Base-by-base conservation (phyloP, 2,797 vertebrate species). In the Syngnathus acus region DNA sequence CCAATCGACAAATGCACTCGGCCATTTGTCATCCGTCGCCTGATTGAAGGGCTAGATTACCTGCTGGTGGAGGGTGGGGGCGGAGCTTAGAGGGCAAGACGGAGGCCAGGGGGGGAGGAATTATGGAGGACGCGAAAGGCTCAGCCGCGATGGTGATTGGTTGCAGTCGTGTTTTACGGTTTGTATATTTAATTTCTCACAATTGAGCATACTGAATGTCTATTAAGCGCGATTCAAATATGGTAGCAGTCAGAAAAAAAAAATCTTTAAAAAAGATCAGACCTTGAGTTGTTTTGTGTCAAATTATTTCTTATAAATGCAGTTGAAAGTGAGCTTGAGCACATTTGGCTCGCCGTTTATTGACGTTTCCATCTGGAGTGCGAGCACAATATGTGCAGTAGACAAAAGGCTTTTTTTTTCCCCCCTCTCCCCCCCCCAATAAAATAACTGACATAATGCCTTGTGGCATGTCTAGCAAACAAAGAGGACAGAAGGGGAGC, bases 1-100 rank as follows among this genome's bases (percentile, higher is more conserved):
- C 73, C 70, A 76, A 86, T 86, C 82, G 80, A 78, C 81, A 74
- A 82, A 82, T 70, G 66, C 72, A 75, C 72, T 72, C 66, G 21
- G 78, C 72, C 82, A 80, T 83, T 82, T 68, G 65, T 74, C 73
- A 73, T 85, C 72, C 50, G 43, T 60, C 51, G 21, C 53, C 68
- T 64, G 74, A 70, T 69, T 26, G 68, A 78, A 39, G 70, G 75
- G 72, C 78, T 81, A 73, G 78, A 82, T 81, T 67, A 81, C 61
- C 65, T 67, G 67, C 74, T 61, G 72, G 62, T 68, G 70, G 64
- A 77, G 70, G 77, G n/a, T 23, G 47, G 17, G 17, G 62, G 66
- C 51, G 66, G 13, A 45, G 43, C 26, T 32, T 32, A 43, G 59
- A 42, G 38, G 40, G 59, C 59, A 62, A 60, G 38, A 14, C 11